phyloP scores from a whole-genome alignment of 2,888 invertebrate species.

The Drosophila algonquin region DNA sequence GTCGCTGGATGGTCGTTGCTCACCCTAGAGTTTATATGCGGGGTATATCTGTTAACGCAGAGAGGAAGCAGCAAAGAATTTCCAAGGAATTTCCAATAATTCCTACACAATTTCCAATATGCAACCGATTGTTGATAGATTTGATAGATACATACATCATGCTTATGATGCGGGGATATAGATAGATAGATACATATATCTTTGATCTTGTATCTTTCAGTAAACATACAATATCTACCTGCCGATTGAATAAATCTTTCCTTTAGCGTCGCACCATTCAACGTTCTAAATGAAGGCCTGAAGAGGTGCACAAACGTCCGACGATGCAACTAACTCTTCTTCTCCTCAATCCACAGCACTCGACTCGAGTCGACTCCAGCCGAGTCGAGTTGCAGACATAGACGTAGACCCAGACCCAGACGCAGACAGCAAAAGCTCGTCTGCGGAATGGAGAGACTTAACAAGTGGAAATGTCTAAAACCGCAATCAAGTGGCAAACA shows the following conservation, averaged over 20 bases:
- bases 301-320: conserved; percentile 49
- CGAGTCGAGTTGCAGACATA: conserved; percentile 10
- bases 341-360: conserved; percentile 5
- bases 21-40: background rate
- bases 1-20: conserved; percentile 9
- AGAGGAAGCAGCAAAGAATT: background rate
- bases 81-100: background rate
- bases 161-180: too few relatives aligned
- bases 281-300: conserved; percentile 68
- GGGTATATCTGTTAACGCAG: conserved; percentile 5
- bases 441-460: conserved; percentile 66
- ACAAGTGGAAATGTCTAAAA: conserved; percentile 72
- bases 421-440: conserved; percentile 52
- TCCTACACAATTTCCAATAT: too few relatives aligned
- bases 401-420: background rate
- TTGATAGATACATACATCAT: too few relatives aligned
- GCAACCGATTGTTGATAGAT: too few relatives aligned
- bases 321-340: conserved; percentile 32
- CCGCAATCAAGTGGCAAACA: conserved; percentile 73
- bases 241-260: too few relatives aligned
- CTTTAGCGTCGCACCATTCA: conserved; percentile 26
- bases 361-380: conserved; percentile 16
- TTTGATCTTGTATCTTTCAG: too few relatives aligned
- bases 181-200: too few relatives aligned
- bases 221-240: too few relatives aligned